Evolutionary conservation across 2,113 vertebrate species (phyloP).

Genomic region (Anas platyrhynchos): DNA sequence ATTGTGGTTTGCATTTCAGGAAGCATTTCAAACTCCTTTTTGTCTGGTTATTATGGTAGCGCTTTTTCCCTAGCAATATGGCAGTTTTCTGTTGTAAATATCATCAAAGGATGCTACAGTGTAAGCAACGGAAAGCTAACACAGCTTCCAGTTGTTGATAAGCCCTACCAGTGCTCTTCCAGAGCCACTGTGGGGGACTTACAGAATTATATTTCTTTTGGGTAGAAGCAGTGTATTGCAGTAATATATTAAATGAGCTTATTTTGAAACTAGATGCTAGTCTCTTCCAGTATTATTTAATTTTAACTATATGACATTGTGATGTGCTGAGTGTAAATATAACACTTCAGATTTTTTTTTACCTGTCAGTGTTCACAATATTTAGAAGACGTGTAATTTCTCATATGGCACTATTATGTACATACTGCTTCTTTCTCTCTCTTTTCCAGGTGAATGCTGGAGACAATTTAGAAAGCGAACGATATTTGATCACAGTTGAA

Average conservation of each 20-base stretch:
- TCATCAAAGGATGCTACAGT: background rate
- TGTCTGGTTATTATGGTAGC: background rate
- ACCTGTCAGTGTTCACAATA: rapidly evolving
- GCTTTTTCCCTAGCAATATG: background rate
- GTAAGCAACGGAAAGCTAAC: background rate
- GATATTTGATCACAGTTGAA: constrained; percentile 80
- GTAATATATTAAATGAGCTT: background rate
- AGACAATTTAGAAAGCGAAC: constrained; percentile 80
- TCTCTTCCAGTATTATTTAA: background rate
- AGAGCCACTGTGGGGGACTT: background rate
- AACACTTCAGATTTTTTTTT: background rate
- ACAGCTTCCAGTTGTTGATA: background rate
- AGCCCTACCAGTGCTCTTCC: background rate
- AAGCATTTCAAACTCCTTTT: background rate
- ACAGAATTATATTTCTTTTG: background rate
- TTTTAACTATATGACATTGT: background rate
- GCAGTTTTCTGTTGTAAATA: background rate
- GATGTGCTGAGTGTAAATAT: background rate
- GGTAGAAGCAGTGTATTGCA: background rate
- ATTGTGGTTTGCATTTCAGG: background rate
- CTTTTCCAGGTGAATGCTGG: constrained; percentile 75
- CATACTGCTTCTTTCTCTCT: background rate
- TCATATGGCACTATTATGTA: rapidly evolving
- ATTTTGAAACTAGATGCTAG: background rate
- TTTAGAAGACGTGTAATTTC: background rate